These are phyloP conservation scores for Shinisaurus crocodilurus DNA, from an alignment of 2,113 vertebrate genomes.

Conservation along the genomic window DNA sequence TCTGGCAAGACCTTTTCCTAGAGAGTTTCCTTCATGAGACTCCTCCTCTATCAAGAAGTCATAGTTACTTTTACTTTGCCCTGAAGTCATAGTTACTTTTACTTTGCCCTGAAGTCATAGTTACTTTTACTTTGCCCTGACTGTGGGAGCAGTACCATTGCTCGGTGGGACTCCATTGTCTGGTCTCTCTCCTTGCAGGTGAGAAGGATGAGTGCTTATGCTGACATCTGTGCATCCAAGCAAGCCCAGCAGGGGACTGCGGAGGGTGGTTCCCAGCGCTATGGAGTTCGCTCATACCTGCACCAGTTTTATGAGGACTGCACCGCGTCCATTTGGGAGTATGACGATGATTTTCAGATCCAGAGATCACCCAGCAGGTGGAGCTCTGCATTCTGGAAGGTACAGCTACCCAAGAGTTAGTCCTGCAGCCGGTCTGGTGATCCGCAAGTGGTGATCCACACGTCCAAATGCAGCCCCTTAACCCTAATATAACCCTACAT, in stretches of 20 bases:
- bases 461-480: background rate
- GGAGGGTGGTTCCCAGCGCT: slow-evolving; percentile 84
- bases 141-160: background rate
- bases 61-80: no score
- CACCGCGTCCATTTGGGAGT: slow-evolving; percentile 97
- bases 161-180: background rate
- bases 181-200: slow-evolving; percentile 75
- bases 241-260: slow-evolving; percentile 79
- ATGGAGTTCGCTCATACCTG: slow-evolving; percentile 97
- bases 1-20: background rate
- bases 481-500: background rate
- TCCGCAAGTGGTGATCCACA: background rate
- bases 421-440: background rate
- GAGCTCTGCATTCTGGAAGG: slow-evolving; percentile 99
- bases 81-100: no score
- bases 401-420: slow-evolving; percentile 55
- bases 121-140: background rate
- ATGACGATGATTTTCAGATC: slow-evolving; percentile 98
- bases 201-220: slow-evolving; percentile 93
- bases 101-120: background rate
- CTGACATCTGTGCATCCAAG: slow-evolving; percentile 87
- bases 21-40: background rate
- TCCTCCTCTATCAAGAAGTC: background rate
- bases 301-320: slow-evolving; percentile 99
- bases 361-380: slow-evolving; percentile 97